Conservation (phyloP, 2,113 vertebrate genomes). For the Apodemus sylvaticus region DNA sequence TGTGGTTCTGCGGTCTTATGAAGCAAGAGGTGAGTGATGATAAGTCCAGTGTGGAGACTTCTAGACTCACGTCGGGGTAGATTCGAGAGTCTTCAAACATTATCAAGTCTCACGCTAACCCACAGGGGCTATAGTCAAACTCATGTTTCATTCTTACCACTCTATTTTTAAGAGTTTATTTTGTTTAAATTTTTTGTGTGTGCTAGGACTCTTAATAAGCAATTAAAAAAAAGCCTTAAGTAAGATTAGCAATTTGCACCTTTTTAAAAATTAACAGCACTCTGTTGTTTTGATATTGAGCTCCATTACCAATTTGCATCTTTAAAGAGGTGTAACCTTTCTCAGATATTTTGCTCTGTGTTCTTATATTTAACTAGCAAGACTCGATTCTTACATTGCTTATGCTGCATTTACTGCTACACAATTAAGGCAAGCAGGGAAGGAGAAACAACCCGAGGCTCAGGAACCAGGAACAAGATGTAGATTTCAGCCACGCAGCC, state of each 20-base stretch:
- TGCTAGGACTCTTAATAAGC: conserved; percentile 75
- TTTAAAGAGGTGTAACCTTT: conserved; percentile 84
- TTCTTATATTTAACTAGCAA: conserved; percentile 81
- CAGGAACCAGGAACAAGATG: conserved; percentile 62
- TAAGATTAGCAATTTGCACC: conserved; percentile 85
- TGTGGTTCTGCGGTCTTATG: not conserved
- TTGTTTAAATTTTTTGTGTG: conserved; percentile 77
- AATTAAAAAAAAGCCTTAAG: conserved; percentile 75
- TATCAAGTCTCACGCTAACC: not conserved
- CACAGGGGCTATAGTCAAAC: not conserved
- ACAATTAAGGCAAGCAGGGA: conserved; percentile 73
- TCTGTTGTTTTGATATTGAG: conserved; percentile 84
- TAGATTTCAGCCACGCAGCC: conserved; percentile 64
- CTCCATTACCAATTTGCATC: conserved; percentile 83
- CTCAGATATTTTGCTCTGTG: conserved; percentile 78
- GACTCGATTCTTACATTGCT: conserved; percentile 79
- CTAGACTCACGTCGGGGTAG: not conserved
- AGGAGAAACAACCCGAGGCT: conserved; percentile 62
- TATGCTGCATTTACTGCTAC: conserved; percentile 71
- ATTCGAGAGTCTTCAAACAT: not conserved
- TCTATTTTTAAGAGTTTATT: conserved; percentile 78
- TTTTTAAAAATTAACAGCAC: conserved; percentile 84
- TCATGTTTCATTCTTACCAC: not conserved
- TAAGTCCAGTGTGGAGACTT: not conserved
- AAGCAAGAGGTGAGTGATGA: not conserved